Evolutionary conservation across 2,113 vertebrate species (phyloP).

Genomic region (Silurus meridionalis): DNA sequence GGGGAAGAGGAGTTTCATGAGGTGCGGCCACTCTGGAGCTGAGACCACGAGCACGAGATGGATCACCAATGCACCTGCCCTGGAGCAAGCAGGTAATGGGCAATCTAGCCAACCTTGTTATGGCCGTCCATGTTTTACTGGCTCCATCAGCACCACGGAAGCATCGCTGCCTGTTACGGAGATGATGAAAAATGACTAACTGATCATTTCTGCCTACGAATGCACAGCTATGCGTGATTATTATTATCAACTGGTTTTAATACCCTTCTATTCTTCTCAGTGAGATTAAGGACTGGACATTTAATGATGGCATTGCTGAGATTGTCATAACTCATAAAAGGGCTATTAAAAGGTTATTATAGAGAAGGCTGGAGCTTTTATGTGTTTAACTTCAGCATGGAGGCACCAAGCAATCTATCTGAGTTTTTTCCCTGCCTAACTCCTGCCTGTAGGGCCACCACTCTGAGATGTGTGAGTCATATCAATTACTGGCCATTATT

Average conservation of each 20-base stretch:
- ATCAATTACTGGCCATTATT: conserved; percentile 47
- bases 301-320: conserved; percentile 68
- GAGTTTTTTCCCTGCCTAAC: conserved; percentile 42
- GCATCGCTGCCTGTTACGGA: conserved; percentile 43
- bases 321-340: conserved; percentile 75
- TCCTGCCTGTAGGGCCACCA: conserved; percentile 50
- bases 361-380: conserved; percentile 60
- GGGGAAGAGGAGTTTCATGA: conserved; percentile 41
- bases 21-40: conserved; percentile 11
- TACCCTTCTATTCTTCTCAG: conserved; percentile 66
- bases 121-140: conserved; percentile 57
- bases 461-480: conserved; percentile 49
- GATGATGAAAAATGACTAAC: conserved; percentile 60
- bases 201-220: conserved; percentile 53
- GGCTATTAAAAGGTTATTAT: conserved; percentile 72
- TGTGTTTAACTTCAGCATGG: conserved; percentile 61
- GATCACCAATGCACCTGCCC: conserved; percentile 56
- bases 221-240: conserved; percentile 40
- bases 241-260: conserved; percentile 71
- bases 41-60: conserved; percentile 49
- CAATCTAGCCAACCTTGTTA: conserved; percentile 70
- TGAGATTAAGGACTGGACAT: conserved; percentile 67
- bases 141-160: conserved; percentile 45
- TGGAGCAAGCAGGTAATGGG: conserved; percentile 61
- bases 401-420: conserved; percentile 55